A percentile compares a stretch with the other conserved stretches of the same genome.
phyloP scores from a whole-genome alignment of 2,888 invertebrate species.

The Cataglyphis albicans region DNA sequence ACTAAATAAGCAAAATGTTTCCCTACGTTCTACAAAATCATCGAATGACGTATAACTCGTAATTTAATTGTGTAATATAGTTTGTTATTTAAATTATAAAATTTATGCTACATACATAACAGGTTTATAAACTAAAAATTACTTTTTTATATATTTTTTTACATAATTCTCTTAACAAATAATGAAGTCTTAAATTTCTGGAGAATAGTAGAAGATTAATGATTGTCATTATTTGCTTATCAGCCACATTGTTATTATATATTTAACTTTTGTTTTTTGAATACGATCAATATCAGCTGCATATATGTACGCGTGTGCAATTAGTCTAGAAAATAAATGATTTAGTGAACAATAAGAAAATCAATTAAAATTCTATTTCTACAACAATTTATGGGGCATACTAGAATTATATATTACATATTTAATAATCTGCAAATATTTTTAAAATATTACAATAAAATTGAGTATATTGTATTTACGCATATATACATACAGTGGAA shows the following conservation, averaged over 20 bases:
- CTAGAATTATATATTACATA: not conserved
- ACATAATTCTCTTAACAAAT: not conserved
- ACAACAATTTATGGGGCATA: not conserved
- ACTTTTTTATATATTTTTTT: not conserved
- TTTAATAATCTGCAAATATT: not conserved
- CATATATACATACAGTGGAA: not conserved
- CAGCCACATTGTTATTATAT: constrained; percentile 3
- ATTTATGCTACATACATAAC: not conserved
- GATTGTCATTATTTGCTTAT: not conserved
- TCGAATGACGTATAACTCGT: not conserved
- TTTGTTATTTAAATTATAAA: constrained; percentile 14
- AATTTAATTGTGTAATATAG: not conserved
- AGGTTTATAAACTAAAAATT: constrained; percentile 1
- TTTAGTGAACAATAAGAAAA: not conserved
- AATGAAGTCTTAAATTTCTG: not conserved
- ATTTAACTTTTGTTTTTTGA: not conserved
- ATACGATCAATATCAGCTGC: not conserved
- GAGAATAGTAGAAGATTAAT: not conserved
- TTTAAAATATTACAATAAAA: not conserved
- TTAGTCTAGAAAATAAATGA: not conserved
- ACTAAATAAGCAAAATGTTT: constrained; percentile 20
- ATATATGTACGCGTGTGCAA: too few species aligned
- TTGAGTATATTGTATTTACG: not conserved
- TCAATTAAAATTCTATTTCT: not conserved
- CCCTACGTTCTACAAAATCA: not conserved